phyloP scores from a whole-genome alignment of 1,140 invertebrate species.

The honey bee (Apis mellifera) region DNA sequence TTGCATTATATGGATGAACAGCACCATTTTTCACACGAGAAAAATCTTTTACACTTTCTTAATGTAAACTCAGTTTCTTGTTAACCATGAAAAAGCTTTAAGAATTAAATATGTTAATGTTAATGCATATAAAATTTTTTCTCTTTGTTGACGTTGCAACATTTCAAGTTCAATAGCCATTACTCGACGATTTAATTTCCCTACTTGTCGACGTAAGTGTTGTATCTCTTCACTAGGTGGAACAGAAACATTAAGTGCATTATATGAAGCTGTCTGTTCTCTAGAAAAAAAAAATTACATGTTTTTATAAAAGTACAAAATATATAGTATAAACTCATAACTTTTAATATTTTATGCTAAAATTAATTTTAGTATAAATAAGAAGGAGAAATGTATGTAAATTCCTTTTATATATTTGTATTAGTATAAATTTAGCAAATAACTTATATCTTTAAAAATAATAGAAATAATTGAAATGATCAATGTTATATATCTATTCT shows the following conservation, averaged over 20 bases:
- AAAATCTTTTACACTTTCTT: background rate
- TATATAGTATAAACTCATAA: background rate
- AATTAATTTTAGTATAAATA: too few relatives aligned
- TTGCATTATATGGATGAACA: slow-evolving; percentile 30
- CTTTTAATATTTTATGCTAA: background rate
- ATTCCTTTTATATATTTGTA: background rate
- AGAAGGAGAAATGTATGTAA: background rate
- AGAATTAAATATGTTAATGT: slow-evolving; percentile 92
- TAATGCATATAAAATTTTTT: slow-evolving; percentile 90
- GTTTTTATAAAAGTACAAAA: background rate
- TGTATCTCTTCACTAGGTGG: slow-evolving; percentile 89
- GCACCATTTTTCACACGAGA: slow-evolving; percentile 35
- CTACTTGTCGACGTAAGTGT: slow-evolving; percentile 90
- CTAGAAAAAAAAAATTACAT: slow-evolving; percentile 74
- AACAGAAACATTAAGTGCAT: slow-evolving; percentile 84
- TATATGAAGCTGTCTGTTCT: slow-evolving; percentile 85
- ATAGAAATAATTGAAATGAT: background rate
- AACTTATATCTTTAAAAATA: background rate
- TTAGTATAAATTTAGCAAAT: background rate
- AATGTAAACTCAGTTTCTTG: slow-evolving; percentile 80
- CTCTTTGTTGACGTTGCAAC: slow-evolving; percentile 89
- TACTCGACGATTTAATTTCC: slow-evolving; percentile 91
- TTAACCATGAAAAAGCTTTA: slow-evolving; percentile 93
- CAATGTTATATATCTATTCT: background rate
- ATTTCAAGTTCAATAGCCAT: slow-evolving; percentile 92